Evolutionary conservation across 1,140 invertebrate species (phyloP), one percentile per base, ranked within the genome.

Genomic region (Drosophila ironensis): DNA sequence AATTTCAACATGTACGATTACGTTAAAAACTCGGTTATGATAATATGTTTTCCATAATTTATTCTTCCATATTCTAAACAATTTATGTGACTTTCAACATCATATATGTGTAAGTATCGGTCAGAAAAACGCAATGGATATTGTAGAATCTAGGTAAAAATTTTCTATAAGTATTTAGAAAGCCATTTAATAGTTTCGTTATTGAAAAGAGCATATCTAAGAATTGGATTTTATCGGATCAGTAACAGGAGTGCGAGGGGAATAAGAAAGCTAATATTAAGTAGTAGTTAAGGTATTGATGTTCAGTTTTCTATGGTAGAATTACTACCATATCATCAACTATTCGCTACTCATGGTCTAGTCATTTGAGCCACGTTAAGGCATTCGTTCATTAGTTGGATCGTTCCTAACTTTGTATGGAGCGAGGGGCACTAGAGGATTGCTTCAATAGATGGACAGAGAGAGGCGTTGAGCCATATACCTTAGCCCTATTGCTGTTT

Each of bases 1-100:
- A 82, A 53, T 84, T 82, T 45, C 45, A 82, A 82, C 68, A 82
- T 77, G 84, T 84, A 77, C 78, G 78, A 77, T 84, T 77, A 82
- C 69, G 57, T 70, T 82, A 82, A 82, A 82, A 82, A 72, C 78
- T 84, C 66, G 60, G 48, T 77, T 72, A 77, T 71, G 75, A 78
- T 78, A 78, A 69, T 80, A 80, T 80, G 51, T 57, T 72, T 60
- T 38, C 22, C 19, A 16, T 50, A 12, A 14, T 35, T 12, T 47
- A 27, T 56, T 33, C 48, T 42, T 67, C 50, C 11, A 66, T 72
- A 57, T 70, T 56, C 52, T 72, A 84, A 82, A 84, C 69, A 84
- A 82, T 82, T 77, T 42, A 82, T 73, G 73, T 84, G 51, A 70
- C 56, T 46, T 66, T 73, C 69, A 84, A 77, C 56, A 57, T 48